phyloP scores from a whole-genome alignment of 2,888 invertebrate species.

The Lithophane semibrunnea region DNA sequence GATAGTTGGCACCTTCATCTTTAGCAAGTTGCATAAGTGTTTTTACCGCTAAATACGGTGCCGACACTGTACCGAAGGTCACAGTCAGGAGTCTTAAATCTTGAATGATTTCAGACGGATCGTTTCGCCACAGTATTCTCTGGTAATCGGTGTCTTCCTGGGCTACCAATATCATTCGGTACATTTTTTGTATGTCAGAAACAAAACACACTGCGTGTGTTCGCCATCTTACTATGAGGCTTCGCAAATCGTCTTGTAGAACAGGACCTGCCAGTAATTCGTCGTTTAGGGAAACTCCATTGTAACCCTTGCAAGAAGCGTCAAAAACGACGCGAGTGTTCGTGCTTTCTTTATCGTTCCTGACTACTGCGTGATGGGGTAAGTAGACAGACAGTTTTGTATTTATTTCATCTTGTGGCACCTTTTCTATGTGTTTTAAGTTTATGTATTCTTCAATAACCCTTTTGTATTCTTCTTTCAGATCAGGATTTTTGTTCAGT shows the following conservation, averaged over 20 bases:
- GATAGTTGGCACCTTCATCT: neutral
- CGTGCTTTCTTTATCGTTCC: too few relatives aligned
- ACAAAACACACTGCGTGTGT: conserved; percentile 61
- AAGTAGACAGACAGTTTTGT: too few relatives aligned
- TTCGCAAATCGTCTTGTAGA: conserved; percentile 58
- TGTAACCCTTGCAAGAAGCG: too few relatives aligned
- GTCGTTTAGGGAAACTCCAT: too few relatives aligned
- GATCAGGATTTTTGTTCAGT: too few relatives aligned
- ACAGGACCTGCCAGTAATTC: too few relatives aligned
- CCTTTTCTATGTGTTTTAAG: too few relatives aligned
- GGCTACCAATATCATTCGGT: conserved; percentile 60
- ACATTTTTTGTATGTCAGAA: conserved; percentile 68
- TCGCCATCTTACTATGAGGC: conserved; percentile 64
- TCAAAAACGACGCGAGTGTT: too few relatives aligned
- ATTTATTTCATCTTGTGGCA: too few relatives aligned
- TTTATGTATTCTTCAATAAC: too few relatives aligned
- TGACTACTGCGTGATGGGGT: too few relatives aligned
- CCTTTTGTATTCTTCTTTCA: too few relatives aligned
- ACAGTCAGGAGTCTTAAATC: conserved; percentile 45
- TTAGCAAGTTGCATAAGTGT: conserved; percentile 17
- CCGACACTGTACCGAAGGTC: conserved; percentile 46
- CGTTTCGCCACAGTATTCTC: conserved; percentile 31
- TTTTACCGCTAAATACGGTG: conserved; percentile 35
- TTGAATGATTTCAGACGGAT: conserved; percentile 23
- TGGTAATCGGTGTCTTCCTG: conserved; percentile 53